Percentiles rank a stretch among this genome's conserved stretches.
Evolutionary conservation across 2,888 invertebrate species (phyloP).

Genomic region (Polia nebulosa): DNA sequence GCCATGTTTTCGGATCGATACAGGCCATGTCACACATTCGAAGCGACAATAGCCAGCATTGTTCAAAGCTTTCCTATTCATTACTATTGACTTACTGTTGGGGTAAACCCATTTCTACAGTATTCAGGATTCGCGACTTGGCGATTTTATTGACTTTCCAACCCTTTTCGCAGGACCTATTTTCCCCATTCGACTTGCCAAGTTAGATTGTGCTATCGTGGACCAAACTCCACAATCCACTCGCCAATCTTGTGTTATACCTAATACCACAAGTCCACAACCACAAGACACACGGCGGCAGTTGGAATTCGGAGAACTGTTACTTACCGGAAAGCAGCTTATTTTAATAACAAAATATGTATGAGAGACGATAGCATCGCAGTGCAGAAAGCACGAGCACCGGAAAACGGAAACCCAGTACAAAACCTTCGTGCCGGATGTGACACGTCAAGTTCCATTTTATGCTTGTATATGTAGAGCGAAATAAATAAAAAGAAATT

Average conservation of each 20-base stretch:
- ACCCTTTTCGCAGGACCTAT: neutral
- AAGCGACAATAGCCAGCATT: neutral
- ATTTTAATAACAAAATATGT: conserved; percentile 8
- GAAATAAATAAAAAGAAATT: conserved; percentile 10
- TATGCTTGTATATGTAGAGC: neutral
- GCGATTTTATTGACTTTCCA: neutral
- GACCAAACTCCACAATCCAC: too few relatives aligned
- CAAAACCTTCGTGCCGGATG: conserved; percentile 30
- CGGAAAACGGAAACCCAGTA: conserved; percentile 14
- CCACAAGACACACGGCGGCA: neutral
- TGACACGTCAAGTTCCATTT: conserved; percentile 17
- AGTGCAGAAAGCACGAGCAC: conserved; percentile 1
- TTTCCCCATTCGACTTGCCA: neutral
- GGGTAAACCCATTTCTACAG: neutral
- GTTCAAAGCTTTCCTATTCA: conserved; percentile 8
- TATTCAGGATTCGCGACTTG: neutral
- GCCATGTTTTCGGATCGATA: conserved; percentile 30
- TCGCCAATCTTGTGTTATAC: neutral
- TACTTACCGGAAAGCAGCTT: neutral
- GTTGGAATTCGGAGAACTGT: neutral
- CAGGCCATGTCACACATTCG: conserved; percentile 1
- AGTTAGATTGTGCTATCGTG: neutral
- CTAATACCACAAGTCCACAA: neutral
- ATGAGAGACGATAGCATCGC: conserved; percentile 11
- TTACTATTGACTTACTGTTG: neutral